A percentile compares a stretch with the other conserved stretches of the same genome.
phyloP scores from a whole-genome alignment of 2,797 vertebrate genomes.

The Neopelma chrysocephalum region DNA sequence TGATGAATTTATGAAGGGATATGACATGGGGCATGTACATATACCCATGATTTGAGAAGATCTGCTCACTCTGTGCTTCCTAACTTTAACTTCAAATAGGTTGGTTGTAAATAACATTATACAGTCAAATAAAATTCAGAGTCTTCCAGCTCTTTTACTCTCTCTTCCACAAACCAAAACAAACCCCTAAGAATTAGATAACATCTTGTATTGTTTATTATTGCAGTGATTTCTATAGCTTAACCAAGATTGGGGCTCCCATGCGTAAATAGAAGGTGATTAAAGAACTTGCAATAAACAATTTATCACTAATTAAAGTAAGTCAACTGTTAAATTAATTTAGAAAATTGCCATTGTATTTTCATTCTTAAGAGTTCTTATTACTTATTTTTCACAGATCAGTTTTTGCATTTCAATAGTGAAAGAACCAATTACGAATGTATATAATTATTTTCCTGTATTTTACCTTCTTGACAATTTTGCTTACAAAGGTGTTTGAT shows the following conservation, averaged over 20 bases:
- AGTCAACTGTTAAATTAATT: constrained; percentile 49
- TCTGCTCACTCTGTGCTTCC: background rate
- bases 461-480: constrained; percentile 10
- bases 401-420: constrained; percentile 24
- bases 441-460: constrained; percentile 1
- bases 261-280: background rate
- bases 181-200: background rate
- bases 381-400: constrained; percentile 21
- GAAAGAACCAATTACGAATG: constrained; percentile 12
- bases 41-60: background rate
- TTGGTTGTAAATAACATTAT: background rate
- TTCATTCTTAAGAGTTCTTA: background rate
- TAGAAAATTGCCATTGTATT: constrained; percentile 24
- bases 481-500: background rate
- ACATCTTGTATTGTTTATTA: constrained; percentile 14
- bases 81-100: background rate
- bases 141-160: background rate
- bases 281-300: constrained; percentile 37
- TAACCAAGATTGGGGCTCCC: background rate
- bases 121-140: background rate
- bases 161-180: background rate
- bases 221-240: constrained; percentile 9
- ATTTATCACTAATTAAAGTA: constrained; percentile 47
- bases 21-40: background rate
- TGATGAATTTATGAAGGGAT: background rate